A percentile compares a stretch with the other conserved stretches of the same genome.
Evolutionary conservation across 2,797 vertebrate genomes (phyloP).

Genomic region (Carcharodon carcharias): DNA sequence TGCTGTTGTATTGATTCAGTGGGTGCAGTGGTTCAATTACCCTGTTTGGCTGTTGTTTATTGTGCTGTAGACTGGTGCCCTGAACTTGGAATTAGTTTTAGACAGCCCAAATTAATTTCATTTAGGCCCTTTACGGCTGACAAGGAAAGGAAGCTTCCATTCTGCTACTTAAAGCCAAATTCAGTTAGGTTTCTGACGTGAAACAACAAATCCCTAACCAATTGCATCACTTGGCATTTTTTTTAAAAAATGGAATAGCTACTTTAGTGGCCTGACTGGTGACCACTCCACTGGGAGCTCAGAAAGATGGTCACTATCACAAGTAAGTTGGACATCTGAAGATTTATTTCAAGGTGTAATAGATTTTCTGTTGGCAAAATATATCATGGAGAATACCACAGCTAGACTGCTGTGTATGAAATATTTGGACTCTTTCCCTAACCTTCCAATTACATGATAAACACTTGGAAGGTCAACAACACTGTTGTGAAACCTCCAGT

Average conservation of each 20-base stretch:
- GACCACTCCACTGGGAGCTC: not conserved
- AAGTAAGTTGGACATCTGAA: not conserved
- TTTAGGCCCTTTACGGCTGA: not conserved
- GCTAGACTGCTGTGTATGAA: not conserved
- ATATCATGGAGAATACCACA: not conserved
- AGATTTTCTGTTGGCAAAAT: not conserved
- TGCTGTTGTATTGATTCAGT: slow-evolving; percentile 23
- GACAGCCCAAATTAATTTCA: slow-evolving; percentile 10
- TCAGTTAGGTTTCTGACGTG: not conserved
- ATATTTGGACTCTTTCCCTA: not conserved
- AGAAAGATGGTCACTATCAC: not conserved
- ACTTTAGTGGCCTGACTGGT: not conserved
- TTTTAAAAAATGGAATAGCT: not conserved
- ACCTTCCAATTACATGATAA: not conserved
- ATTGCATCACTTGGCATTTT: not conserved
- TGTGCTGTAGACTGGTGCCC: not conserved
- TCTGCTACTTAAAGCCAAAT: not conserved
- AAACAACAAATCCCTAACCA: not conserved
- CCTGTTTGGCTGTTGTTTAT: not conserved
- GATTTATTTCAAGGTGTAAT: not conserved
- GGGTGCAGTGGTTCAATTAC: not conserved
- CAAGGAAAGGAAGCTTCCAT: not conserved
- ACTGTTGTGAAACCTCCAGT: not conserved
- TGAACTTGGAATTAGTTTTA: not conserved
- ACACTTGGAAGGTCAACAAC: not conserved